phyloP scores from a whole-genome alignment of 2,797 vertebrate species.

The Eutrigla gurnardus region DNA sequence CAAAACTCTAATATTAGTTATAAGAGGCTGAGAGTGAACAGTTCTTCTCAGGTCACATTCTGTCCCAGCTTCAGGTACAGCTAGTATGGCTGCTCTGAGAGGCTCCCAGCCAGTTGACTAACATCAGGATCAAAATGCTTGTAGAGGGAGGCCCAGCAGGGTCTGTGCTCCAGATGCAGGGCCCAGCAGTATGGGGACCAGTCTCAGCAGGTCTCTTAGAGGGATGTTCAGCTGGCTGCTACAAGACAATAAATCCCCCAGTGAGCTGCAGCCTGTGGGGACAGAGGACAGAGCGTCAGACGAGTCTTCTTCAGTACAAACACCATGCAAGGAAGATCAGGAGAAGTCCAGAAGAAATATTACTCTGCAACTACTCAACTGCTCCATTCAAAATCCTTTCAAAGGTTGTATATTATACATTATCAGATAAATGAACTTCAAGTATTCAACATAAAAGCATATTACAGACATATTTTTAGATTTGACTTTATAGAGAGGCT shows the following conservation, averaged over 20 bases:
- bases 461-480: too few relatives aligned
- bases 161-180: conserved; percentile 28
- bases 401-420: too few relatives aligned
- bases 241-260: conserved; percentile 89
- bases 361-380: too few relatives aligned
- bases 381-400: too few relatives aligned
- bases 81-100: background rate
- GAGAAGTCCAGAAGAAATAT: too few relatives aligned
- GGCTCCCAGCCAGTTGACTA: background rate
- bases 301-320: too few relatives aligned
- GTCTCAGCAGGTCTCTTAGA: conserved; percentile 89
- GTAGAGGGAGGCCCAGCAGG: conserved; percentile 48
- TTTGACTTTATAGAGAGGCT: too few relatives aligned
- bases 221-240: conserved; percentile 89
- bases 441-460: too few relatives aligned
- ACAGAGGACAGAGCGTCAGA: conserved; percentile 6
- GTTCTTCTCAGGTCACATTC: conserved; percentile 3
- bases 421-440: too few relatives aligned
- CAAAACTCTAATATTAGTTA: conserved; percentile 32
- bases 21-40: conserved; percentile 19
- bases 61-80: too few relatives aligned
- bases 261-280: conserved; percentile 86
- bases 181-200: conserved; percentile 87
- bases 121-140: conserved; percentile 45
- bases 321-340: too few relatives aligned